Base-by-base conservation (phyloP, 1,140 invertebrate species). In the Ceratosolen solmsi region DNA sequence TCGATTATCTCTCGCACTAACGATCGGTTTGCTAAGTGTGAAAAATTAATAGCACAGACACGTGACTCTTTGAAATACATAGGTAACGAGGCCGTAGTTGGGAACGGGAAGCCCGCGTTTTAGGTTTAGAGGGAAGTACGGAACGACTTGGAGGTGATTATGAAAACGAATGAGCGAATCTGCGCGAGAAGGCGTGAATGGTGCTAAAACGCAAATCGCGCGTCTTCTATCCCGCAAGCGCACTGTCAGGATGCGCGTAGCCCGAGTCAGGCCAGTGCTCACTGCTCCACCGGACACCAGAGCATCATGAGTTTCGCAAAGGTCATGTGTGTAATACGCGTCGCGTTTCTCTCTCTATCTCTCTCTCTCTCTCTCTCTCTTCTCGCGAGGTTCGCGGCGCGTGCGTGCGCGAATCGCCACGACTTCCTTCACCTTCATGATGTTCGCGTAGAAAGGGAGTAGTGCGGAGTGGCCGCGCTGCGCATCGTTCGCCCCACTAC, bases 381-480 rank as follows among this genome's bases (percentile, higher is more conserved):
- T 41, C n/a, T 36, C 68, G 65, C 87, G 85, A 87, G 89, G 86
- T 85, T 84, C 75, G 73, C 51, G 36, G 82, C 83, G 89, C 79
- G 87, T 90, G 86, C 63, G 71, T 82, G 72, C 36, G 73, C n/a
- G 49, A 79, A 38, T 38, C 0, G 5, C 51, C 63, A 73, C 77
- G 65, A 88, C 87, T 88, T 91, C 87, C 86, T 86, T 79, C 73
- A 27, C 22, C 78, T 80, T 91, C 78, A 87, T 91, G 87, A 76
- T 88, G 22, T 86, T 89, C 90, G 88, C 83, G 84, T 91, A 88
- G 85, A 91, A 91, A 90, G 90, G 89, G 90, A 91, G 90, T 89
- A 88, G 90, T 86, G 88, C 89, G 90, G 89, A 91, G 90, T 91
- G 89, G 89, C 90, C 89, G 90, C 90, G 90, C 87, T 90, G 90